Percentiles rank a stretch among this genome's conserved stretches.
Conservation (phyloP, 1,140 invertebrate species). For the Megathymus violae region DNA sequence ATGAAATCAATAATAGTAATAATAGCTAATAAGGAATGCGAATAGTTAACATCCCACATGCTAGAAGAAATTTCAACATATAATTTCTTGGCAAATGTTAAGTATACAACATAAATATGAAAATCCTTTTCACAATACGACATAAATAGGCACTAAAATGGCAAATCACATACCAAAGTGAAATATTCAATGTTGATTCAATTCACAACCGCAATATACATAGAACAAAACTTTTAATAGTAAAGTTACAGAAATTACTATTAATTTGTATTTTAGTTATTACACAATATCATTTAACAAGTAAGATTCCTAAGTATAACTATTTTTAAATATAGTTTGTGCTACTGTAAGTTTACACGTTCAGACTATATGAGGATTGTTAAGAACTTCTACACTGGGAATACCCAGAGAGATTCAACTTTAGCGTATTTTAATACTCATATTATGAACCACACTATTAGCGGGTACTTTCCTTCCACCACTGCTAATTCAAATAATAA, state of each 20-base stretch:
- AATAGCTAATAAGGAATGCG: too few relatives aligned
- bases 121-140: slow-evolving; percentile 35
- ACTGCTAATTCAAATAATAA: too few relatives aligned
- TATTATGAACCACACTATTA: too few relatives aligned
- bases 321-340: slow-evolving; percentile 1
- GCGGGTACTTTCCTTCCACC: background rate
- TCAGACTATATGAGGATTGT: slow-evolving; percentile 10
- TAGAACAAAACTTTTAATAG: slow-evolving; percentile 44
- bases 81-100: background rate
- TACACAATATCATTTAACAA: background rate
- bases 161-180: slow-evolving; percentile 71
- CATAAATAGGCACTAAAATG: slow-evolving; percentile 75
- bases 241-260: slow-evolving; percentile 12
- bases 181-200: slow-evolving; percentile 53
- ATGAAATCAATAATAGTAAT: too few relatives aligned
- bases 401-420: slow-evolving; percentile 16
- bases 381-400: background rate
- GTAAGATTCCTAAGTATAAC: slow-evolving; percentile 12
- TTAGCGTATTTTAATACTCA: background rate
- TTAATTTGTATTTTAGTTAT: background rate
- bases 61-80: too few relatives aligned
- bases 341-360: background rate
- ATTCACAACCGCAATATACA: slow-evolving; percentile 74
- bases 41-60: too few relatives aligned
- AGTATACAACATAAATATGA: slow-evolving; percentile 10